Percentiles rank a stretch among this genome's conserved stretches.
Evolutionary conservation across 2,113 vertebrate genomes (phyloP).

Genomic region (Daboia siamensis): DNA sequence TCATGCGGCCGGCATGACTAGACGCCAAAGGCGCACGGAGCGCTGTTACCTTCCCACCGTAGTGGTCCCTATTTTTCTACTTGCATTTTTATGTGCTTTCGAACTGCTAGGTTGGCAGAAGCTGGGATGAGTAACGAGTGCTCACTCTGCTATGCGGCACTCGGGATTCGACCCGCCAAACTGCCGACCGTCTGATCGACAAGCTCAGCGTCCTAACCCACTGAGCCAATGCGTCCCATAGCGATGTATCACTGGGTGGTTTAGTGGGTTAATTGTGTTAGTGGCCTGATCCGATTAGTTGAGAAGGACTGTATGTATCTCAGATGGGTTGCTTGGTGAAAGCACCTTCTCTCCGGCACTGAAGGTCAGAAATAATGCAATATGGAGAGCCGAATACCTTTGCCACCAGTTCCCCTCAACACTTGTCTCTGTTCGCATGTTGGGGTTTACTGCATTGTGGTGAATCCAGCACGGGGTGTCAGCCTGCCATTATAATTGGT

Average conservation of each 20-base stretch:
- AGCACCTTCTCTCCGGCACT: not conserved
- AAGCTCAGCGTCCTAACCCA: too few species aligned
- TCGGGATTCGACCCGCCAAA: too few species aligned
- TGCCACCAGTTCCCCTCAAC: not conserved
- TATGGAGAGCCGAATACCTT: not conserved
- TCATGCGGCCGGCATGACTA: too few species aligned
- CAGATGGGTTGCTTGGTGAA: not conserved
- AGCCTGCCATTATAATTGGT: not conserved
- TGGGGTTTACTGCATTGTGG: not conserved
- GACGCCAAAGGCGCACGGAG: too few species aligned
- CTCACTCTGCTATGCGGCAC: too few species aligned
- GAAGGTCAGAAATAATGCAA: not conserved
- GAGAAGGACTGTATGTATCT: not conserved
- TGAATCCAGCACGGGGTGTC: not conserved
- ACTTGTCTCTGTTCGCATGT: not conserved
- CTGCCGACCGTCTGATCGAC: too few species aligned
- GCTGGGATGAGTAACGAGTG: too few species aligned
- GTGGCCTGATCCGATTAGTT: not conserved
- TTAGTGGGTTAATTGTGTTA: not conserved
- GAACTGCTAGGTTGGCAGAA: too few species aligned
- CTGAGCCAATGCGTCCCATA: too few species aligned
- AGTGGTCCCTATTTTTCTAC: too few species aligned
- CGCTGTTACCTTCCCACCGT: too few species aligned
- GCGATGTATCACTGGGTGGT: not conserved
- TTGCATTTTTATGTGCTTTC: too few species aligned